These are phyloP conservation scores for Latheticus oryzae DNA, from an alignment of 2,888 invertebrate genomes.

Conservation along the genomic window DNA sequence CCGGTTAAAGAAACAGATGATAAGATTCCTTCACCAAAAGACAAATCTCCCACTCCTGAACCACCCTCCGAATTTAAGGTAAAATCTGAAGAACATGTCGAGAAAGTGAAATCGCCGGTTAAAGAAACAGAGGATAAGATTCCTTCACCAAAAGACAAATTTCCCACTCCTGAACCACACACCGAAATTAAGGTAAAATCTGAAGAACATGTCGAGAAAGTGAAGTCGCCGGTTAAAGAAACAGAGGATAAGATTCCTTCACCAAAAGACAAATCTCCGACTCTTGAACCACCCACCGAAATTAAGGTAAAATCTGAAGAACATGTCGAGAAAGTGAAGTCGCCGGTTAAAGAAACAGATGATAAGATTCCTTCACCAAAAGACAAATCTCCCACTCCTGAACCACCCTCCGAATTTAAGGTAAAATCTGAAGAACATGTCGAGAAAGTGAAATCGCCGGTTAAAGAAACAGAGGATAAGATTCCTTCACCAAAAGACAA, in stretches of 20 bases:
- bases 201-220: neutral
- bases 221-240: conserved; percentile 17
- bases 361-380: conserved; percentile 2
- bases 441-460: conserved; percentile 8
- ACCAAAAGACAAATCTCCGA: conserved; percentile 9
- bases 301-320: neutral
- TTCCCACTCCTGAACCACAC: neutral
- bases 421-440: neutral
- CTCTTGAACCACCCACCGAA: conserved; percentile 4
- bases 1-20: conserved; percentile 4
- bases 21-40: conserved; percentile 10
- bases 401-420: conserved; percentile 5
- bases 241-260: neutral
- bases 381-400: conserved; percentile 10
- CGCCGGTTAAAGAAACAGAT: conserved; percentile 1
- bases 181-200: conserved; percentile 5
- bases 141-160: conserved; percentile 9
- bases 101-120: neutral
- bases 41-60: conserved; percentile 20
- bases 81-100: conserved; percentile 15
- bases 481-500: conserved; percentile 1
- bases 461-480: conserved; percentile 41
- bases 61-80: conserved; percentile 21
- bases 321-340: neutral
- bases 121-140: neutral